Evolutionary conservation across 2,888 invertebrate genomes (phyloP).

Genomic region (Torymus tubicola): DNA sequence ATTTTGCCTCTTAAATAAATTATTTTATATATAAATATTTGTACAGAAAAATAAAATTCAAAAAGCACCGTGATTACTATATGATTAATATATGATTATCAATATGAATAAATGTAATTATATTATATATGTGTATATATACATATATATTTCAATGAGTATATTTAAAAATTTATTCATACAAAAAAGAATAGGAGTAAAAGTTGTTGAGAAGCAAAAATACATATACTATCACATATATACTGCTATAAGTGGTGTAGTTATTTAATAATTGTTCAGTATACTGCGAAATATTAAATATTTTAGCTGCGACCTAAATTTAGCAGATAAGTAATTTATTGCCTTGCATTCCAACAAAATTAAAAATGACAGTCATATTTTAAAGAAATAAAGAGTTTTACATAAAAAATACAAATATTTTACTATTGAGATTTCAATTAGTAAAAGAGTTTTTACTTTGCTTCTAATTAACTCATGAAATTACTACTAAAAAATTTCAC

Average conservation of each 20-base stretch:
- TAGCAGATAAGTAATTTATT: slow-evolving; percentile 74
- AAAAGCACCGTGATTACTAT: slow-evolving; percentile 15
- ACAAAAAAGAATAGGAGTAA: slow-evolving; percentile 42
- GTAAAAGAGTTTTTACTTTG: too few species aligned
- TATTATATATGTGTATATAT: too few species aligned
- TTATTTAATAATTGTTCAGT: slow-evolving; percentile 72
- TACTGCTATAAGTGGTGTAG: slow-evolving; percentile 73
- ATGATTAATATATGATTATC: neutral
- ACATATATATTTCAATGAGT: neutral
- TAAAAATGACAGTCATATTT: slow-evolving; percentile 19
- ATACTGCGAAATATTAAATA: slow-evolving; percentile 70
- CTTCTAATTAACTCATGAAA: too few species aligned
- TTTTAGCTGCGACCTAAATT: slow-evolving; percentile 69
- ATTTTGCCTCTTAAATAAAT: slow-evolving; percentile 66
- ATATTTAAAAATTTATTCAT: slow-evolving; percentile 42
- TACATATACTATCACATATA: slow-evolving; percentile 63
- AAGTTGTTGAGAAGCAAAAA: slow-evolving; percentile 14
- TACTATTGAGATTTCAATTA: too few species aligned
- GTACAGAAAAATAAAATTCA: slow-evolving; percentile 68
- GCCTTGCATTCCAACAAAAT: slow-evolving; percentile 73
- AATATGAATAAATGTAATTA: too few species aligned
- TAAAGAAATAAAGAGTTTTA: too few species aligned
- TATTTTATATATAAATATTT: slow-evolving; percentile 76
- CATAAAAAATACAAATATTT: too few species aligned
- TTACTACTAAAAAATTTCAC: too few species aligned